Conservation (phyloP, 2,113 vertebrate species). For the Procavia capensis region DNA sequence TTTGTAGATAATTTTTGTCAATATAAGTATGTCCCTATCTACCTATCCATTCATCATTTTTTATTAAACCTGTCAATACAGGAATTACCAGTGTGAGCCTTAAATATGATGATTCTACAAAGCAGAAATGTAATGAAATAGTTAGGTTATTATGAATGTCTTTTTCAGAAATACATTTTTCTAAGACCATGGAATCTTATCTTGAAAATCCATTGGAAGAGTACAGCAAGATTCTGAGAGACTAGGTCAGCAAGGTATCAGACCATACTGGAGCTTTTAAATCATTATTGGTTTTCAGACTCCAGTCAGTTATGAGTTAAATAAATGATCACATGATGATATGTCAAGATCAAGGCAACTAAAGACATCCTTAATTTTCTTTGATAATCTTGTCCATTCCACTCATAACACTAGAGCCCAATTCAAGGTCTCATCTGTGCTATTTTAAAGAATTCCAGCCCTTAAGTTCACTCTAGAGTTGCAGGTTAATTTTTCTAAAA, state of each 20-base stretch:
- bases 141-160: neutral
- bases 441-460: neutral
- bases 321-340: neutral
- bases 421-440: neutral
- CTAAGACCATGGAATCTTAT: neutral
- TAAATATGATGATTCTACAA: neutral
- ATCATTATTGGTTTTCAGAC: neutral
- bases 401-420: neutral
- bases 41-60: neutral
- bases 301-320: slow-evolving; percentile 4
- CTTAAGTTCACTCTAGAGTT: neutral
- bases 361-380: neutral
- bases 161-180: neutral
- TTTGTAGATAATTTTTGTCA: too few species aligned
- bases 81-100: neutral
- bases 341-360: neutral
- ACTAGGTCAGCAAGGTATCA: neutral
- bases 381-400: neutral
- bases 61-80: neutral
- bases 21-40: neutral
- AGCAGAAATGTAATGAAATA: slow-evolving; percentile 25
- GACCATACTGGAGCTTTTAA: neutral
- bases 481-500: slow-evolving; percentile 37
- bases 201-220: neutral
- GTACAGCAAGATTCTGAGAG: neutral